A percentile compares a stretch with the other conserved stretches of the same genome.
Conservation (phyloP, 2,888 invertebrate genomes). For the Thereva nobilitata region DNA sequence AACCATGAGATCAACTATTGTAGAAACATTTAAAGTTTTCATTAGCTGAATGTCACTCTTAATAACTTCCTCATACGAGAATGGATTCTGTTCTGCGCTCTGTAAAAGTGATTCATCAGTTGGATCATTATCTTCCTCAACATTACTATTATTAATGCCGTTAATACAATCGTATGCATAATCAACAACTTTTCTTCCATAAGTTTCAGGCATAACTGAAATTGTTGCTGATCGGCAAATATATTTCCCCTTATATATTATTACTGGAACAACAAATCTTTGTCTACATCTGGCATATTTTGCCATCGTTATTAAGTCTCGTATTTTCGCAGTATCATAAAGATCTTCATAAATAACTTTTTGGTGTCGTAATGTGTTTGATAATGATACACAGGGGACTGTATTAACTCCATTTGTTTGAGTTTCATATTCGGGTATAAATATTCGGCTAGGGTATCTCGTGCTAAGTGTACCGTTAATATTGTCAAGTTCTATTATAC, state of each 20-base stretch:
- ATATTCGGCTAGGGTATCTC: constrained; percentile 72
- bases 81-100: constrained; percentile 46
- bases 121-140: constrained; percentile 51
- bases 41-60: constrained; percentile 69
- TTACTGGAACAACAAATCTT: constrained; percentile 77
- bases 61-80: constrained; percentile 54
- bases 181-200: constrained; percentile 68
- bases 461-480: constrained; percentile 68
- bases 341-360: constrained; percentile 63
- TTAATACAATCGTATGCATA: constrained; percentile 55
- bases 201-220: constrained; percentile 74
- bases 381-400: neutral
- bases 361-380: constrained; percentile 35
- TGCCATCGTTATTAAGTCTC: constrained; percentile 68
- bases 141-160: constrained; percentile 39
- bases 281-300: constrained; percentile 75
- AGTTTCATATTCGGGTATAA: constrained; percentile 66
- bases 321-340: constrained; percentile 63
- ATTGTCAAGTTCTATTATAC: constrained; percentile 67
- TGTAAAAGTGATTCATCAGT: constrained; percentile 51
- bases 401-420: constrained; percentile 42
- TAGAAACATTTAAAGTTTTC: constrained; percentile 69
- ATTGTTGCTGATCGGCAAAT: constrained; percentile 76
- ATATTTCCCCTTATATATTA: constrained; percentile 73
- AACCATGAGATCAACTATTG: constrained; percentile 82